phyloP scores from a whole-genome alignment of 1,140 invertebrate species.

The Pseudobourletiella spinata region DNA sequence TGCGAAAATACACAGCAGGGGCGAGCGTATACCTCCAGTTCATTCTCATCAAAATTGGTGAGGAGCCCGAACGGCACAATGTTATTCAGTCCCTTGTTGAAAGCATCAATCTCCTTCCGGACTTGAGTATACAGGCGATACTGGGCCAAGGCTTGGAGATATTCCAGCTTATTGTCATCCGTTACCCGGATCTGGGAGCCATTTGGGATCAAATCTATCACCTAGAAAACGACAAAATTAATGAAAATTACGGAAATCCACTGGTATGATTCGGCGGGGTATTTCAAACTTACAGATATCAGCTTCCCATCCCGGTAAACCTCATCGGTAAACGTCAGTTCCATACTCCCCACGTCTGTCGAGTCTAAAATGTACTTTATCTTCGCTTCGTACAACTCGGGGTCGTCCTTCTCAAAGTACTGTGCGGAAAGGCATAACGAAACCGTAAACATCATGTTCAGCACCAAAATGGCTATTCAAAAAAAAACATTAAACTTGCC shows the following conservation, averaged over 20 bases:
- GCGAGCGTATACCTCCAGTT: slow-evolving; percentile 92
- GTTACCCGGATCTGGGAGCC: slow-evolving; percentile 61
- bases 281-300: slow-evolving; percentile 5
- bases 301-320: slow-evolving; percentile 73
- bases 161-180: slow-evolving; percentile 67
- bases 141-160: slow-evolving; percentile 79
- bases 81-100: slow-evolving; percentile 78
- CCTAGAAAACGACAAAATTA: slow-evolving; percentile 39
- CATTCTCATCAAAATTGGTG: slow-evolving; percentile 92
- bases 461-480: too few species aligned
- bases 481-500: slow-evolving; percentile 41
- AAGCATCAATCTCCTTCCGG: slow-evolving; percentile 73
- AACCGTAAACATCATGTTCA: too few species aligned
- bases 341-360: slow-evolving; percentile 74
- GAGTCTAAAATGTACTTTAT: slow-evolving; percentile 80
- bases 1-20: too few species aligned
- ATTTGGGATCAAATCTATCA: slow-evolving; percentile 64
- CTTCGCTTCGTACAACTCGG: slow-evolving; percentile 80
- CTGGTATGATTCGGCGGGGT: too few species aligned
- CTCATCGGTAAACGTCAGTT: slow-evolving; percentile 78
- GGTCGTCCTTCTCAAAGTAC: slow-evolving; percentile 93
- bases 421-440: slow-evolving; percentile 41
- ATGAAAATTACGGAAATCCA: too few species aligned
- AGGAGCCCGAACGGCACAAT: slow-evolving; percentile 85
- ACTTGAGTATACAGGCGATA: slow-evolving; percentile 70